These are phyloP conservation scores for Crotalus tigris DNA, from an alignment of 2,113 vertebrate species.

Conservation along the genomic window DNA sequence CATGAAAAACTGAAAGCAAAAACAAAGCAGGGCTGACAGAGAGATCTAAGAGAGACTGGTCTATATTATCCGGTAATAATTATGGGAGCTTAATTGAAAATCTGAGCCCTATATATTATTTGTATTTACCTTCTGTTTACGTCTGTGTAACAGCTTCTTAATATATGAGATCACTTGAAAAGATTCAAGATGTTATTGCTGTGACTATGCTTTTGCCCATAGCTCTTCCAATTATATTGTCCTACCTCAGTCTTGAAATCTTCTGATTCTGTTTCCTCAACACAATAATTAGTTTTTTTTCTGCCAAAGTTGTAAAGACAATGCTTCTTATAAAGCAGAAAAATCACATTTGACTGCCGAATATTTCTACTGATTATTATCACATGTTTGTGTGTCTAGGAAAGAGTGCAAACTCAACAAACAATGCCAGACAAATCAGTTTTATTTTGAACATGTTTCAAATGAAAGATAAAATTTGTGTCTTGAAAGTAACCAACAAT, in stretches of 20 bases:
- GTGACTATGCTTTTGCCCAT: neutral
- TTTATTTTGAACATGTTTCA: neutral
- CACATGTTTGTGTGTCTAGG: neutral
- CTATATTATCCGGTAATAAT: neutral
- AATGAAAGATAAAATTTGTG: conserved; percentile 20
- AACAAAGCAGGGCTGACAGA: neutral
- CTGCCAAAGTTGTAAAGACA: neutral
- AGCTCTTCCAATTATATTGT: neutral
- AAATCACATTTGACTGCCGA: neutral
- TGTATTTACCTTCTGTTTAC: neutral
- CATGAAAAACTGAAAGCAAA: neutral
- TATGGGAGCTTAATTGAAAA: neutral
- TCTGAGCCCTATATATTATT: neutral
- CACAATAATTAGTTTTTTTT: neutral
- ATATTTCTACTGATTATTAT: neutral
- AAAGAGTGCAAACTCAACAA: neutral
- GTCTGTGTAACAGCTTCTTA: neutral
- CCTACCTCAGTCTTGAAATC: neutral
- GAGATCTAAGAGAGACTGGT: neutral
- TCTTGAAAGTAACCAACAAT: conserved; percentile 24
- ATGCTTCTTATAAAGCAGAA: neutral
- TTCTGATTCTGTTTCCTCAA: neutral
- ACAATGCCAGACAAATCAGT: conserved; percentile 3
- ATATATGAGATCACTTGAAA: neutral
- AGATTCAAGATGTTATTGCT: neutral